phyloP scores from a whole-genome alignment of 2,797 vertebrate species.

The Cryptoblepharus egeriae region DNA sequence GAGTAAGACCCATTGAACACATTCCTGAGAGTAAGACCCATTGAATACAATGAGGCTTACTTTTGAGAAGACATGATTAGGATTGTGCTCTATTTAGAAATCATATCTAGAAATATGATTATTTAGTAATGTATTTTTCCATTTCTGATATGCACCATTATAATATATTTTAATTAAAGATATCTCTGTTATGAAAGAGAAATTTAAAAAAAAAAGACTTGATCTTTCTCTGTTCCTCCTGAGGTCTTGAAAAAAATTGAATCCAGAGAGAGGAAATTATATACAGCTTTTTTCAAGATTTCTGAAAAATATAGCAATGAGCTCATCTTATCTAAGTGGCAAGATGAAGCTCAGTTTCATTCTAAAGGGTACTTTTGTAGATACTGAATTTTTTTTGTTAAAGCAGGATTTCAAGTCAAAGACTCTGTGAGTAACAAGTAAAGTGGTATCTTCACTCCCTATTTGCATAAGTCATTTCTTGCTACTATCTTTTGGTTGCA shows the following conservation, averaged over 20 bases:
- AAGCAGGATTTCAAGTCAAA: conserved; percentile 3
- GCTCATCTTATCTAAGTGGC: conserved; percentile 25
- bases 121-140: conserved; percentile 26
- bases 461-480: neutral
- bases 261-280: conserved; percentile 23
- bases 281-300: conserved; percentile 16
- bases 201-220: conserved; percentile 26
- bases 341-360: conserved; percentile 15
- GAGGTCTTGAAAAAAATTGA: conserved; percentile 44
- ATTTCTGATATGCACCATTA: conserved; percentile 45
- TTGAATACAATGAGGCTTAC: too few species aligned
- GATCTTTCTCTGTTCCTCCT: conserved; percentile 27
- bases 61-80: too few species aligned
- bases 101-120: too few species aligned
- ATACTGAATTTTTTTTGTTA: neutral
- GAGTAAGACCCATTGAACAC: too few species aligned
- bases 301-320: conserved; percentile 37
- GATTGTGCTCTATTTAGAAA: too few species aligned
- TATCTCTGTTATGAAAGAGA: conserved; percentile 37
- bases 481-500: conserved; percentile 14
- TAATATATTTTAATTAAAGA: conserved; percentile 57
- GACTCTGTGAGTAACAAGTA: conserved; percentile 4
- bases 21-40: too few species aligned
- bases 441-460: neutral
- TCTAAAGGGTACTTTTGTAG: conserved; percentile 28